Conservation (phyloP, 2,888 invertebrate genomes). For the Parasteatoda lunata region DNA sequence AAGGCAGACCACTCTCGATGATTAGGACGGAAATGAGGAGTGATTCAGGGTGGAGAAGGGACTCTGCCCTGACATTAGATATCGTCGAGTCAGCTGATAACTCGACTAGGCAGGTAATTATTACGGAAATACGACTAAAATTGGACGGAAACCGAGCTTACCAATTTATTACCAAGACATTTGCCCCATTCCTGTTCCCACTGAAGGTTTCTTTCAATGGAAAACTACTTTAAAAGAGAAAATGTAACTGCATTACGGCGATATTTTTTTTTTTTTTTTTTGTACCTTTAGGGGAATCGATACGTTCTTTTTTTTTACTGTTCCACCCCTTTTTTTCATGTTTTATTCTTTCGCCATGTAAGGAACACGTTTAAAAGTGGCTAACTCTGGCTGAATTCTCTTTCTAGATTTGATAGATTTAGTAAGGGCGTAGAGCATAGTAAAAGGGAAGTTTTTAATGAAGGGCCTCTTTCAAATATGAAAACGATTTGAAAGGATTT, state of each 20-base stretch:
- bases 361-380: conserved; percentile 47
- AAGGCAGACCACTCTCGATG: not conserved
- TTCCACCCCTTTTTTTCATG: not conserved
- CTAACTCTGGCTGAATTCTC: conserved; percentile 43
- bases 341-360: conserved; percentile 46
- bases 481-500: conserved; percentile 37
- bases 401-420: conserved; percentile 63
- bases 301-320: not conserved
- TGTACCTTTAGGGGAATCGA: conserved; percentile 27
- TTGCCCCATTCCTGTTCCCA: conserved; percentile 57
- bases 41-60: conserved; percentile 53
- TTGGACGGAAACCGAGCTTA: conserved; percentile 65
- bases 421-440: conserved; percentile 19
- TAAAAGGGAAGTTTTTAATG: conserved; percentile 44
- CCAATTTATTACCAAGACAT: conserved; percentile 65
- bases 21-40: conserved; percentile 65
- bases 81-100: conserved; percentile 68
- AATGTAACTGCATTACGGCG: conserved; percentile 58
- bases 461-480: conserved; percentile 29
- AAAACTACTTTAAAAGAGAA: conserved; percentile 18
- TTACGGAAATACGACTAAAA: conserved; percentile 68
- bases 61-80: conserved; percentile 60
- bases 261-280: conserved; percentile 26
- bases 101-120: conserved; percentile 68
- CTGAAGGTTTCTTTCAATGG: conserved; percentile 32